Evolutionary conservation across 2,113 vertebrate species (phyloP), one percentile per base, ranked within the genome.

Genomic region (Ophiodon elongatus): DNA sequence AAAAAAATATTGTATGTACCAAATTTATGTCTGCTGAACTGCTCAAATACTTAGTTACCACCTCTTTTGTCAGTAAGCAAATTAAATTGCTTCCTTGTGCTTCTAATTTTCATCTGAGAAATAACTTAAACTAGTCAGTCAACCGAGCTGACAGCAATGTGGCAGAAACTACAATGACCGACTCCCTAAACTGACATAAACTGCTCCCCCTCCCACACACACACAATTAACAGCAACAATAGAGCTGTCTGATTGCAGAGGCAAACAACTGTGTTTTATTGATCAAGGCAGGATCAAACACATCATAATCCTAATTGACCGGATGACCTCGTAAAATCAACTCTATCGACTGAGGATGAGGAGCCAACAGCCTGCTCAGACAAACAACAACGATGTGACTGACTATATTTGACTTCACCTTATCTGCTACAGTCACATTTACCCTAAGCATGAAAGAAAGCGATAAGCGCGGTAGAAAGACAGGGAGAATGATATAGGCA

Each of bases 261-360:
- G 73, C 82, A 65, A 23, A 47, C 71, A 80, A 43, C 14, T 1
- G 35, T 79, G 68, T 84, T 82, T 88, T 86, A 90, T 91, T 85
- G 90, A 91, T 86, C 56, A 15, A 85, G 47, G 59, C 65, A 19
- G 87, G 65, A 88, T 91, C 80, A 90, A 89, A 87, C 69, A 25
- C 85, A 76, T 91, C 88, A 92, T 92, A 88, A 91, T 89, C 89
- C 70, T 31, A 37, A 85, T 70, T 84, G 76, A 86, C 84, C 27
- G 31, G 14, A 59, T 81, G 82, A 89, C 87, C 87, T 76, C 57
- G 37, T 68, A 76, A 84, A 92, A 79, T 86, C 71, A 86, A 33
- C 71, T 63, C n/a, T 47, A 90, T 87, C 39, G 86, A 92, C 73
- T 45, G 35, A 77, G 78, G 69, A 73, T 19, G 25, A 74, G 71